These are phyloP conservation scores for Atherinosoma microstoma DNA, from an alignment of 2,797 vertebrate genomes.

Conservation along the genomic window DNA sequence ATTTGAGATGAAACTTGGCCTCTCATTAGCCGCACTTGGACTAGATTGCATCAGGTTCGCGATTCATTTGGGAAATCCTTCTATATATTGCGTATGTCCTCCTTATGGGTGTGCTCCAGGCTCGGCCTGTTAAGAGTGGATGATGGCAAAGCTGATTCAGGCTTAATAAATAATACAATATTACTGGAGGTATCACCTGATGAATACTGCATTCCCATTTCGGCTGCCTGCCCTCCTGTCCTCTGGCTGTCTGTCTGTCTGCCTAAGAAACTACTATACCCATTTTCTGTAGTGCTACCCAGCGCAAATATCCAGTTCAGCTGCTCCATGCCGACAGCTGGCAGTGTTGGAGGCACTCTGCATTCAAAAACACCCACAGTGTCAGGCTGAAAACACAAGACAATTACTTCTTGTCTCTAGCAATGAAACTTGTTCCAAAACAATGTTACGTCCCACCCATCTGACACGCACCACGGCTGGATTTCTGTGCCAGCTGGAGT, in stretches of 20 bases:
- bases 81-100: slow-evolving; percentile 55
- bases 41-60: slow-evolving; percentile 58
- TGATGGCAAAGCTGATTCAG: slow-evolving; percentile 78
- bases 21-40: slow-evolving; percentile 70
- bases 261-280: slow-evolving; percentile 39
- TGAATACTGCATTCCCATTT: slow-evolving; percentile 73
- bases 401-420: slow-evolving; percentile 63
- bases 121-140: slow-evolving; percentile 65
- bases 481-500: slow-evolving; percentile 69
- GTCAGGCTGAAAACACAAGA: slow-evolving; percentile 59
- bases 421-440: slow-evolving; percentile 57
- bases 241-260: slow-evolving; percentile 36
- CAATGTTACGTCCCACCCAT: slow-evolving; percentile 58
- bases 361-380: slow-evolving; percentile 62
- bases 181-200: slow-evolving; percentile 76
- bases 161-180: slow-evolving; percentile 78
- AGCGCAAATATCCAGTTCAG: slow-evolving; percentile 59
- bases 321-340: slow-evolving; percentile 66
- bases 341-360: slow-evolving; percentile 54
- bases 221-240: slow-evolving; percentile 32
- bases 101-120: slow-evolving; percentile 66
- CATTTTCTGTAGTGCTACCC: slow-evolving; percentile 29
- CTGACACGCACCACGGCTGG: slow-evolving; percentile 58
- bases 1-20: slow-evolving; percentile 51
- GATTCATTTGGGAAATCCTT: slow-evolving; percentile 73